Evolutionary conservation across 2,888 invertebrate genomes (phyloP), one percentile per base, ranked within the genome.

Genomic region (Drosophila subsilvestris): DNA sequence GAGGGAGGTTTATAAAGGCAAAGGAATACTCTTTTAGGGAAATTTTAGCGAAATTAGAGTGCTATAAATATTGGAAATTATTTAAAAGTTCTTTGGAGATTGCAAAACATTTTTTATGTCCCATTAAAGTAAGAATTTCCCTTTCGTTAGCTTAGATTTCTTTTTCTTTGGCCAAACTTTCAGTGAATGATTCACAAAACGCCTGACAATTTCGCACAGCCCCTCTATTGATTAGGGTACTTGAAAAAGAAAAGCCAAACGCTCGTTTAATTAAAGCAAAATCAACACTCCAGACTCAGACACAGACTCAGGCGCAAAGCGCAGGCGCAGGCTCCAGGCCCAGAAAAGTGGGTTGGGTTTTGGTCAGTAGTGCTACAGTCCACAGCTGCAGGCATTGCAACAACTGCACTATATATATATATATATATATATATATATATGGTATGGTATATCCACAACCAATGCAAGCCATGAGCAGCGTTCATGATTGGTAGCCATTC

Each of bases 201-300:
- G 17, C 10, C 27, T 4, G 10, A 9, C 10, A 12, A 17, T 50
- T 5, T 17, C 12, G 3, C 3, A 2, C 4, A 5, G 18, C 25
- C 12, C 32, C 6, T 17, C 17, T 12, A 44, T 3, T 18, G 9
- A 37, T 63, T 51, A 73, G 71, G 27, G 62, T 68, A 49, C 56
- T 42, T 22, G 49, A 45, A 72, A 71, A 69, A 58, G 25, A 57
- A 76, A 70, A 72, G 48, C 70, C 70, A 62, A 62, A 49, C 65
- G 53, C 48, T 44, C 71, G 65, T 69, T 81, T 87, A 87, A 82
- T 82, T 87, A 87, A 84, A 74, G 74, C 74, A 79, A 79, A 77
- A 71, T 77, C 88, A 81, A 80, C 85, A 86, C 63, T 37, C 43
- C 63, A 53, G 57, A 65, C 44, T 48, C 17, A 12, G 32, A 65